A percentile compares a stretch with the other conserved stretches of the same genome.
These are phyloP conservation scores for Drosophila silvestris DNA, from an alignment of 2,888 invertebrate genomes.

Conservation along the genomic window DNA sequence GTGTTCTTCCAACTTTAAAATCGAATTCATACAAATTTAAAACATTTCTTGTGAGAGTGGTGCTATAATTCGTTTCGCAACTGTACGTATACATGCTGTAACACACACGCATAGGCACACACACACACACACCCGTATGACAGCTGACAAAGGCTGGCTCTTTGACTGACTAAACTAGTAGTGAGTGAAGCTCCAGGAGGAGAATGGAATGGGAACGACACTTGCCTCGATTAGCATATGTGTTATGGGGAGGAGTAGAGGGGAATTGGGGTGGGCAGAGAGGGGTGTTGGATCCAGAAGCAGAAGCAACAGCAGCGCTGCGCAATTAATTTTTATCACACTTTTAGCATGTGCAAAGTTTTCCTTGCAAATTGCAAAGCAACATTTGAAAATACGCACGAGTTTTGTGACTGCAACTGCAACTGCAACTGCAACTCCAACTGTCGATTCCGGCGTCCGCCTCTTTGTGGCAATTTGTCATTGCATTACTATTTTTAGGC, in stretches of 20 bases:
- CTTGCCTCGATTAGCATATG: conserved; percentile 69
- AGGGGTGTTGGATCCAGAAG: conserved; percentile 16
- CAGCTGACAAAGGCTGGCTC: conserved; percentile 62
- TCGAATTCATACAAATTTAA: neutral
- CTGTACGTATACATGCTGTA: neutral
- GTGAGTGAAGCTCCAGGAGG: conserved; percentile 24
- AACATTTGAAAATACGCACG: conserved; percentile 47
- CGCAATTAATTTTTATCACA: conserved; percentile 85
- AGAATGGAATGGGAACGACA: conserved; percentile 40
- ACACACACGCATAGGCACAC: conserved; percentile 13
- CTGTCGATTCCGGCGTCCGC: conserved; percentile 1
- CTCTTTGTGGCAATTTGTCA: conserved; percentile 70
- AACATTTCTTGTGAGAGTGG: neutral
- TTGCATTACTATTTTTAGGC: conserved; percentile 63
- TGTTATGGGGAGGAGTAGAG: no score
- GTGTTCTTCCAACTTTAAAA: neutral
- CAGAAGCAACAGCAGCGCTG: conserved; percentile 62
- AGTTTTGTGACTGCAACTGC: conserved; percentile 18
- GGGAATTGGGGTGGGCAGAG: neutral
- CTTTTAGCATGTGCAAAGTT: conserved; percentile 77
- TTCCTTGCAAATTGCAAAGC: conserved; percentile 13
- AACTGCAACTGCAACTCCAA: neutral
- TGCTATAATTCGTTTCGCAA: neutral
- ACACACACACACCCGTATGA: conserved; percentile 3
- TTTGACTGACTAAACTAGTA: conserved; percentile 64